Percentiles rank a stretch among this genome's conserved stretches.
These are phyloP conservation scores for Mythimna pallens DNA, from an alignment of 2,888 invertebrate species.

Conservation along the genomic window DNA sequence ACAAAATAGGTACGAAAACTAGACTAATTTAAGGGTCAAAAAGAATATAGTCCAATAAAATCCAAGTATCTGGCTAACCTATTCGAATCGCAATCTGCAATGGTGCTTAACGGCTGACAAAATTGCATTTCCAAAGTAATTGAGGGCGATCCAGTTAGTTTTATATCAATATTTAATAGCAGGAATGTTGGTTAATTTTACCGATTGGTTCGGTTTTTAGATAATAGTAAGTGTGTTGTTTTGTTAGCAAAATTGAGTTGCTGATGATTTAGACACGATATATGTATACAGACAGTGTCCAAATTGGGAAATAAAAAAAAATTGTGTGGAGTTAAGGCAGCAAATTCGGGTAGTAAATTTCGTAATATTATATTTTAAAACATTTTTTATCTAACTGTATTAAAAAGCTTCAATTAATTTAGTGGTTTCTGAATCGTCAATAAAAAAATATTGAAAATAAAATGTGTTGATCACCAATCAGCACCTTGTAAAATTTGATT, in stretches of 20 bases:
- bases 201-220: neutral
- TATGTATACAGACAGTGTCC: too few relatives aligned
- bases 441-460: too few relatives aligned
- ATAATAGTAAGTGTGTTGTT: neutral
- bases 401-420: too few relatives aligned
- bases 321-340: neutral
- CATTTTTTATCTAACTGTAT: too few relatives aligned
- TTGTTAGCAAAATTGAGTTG: neutral
- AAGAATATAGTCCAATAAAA: neutral
- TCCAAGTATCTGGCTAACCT: neutral
- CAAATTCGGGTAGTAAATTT: too few relatives aligned
- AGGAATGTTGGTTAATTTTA: neutral
- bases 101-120: slow-evolving; percentile 6
- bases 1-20: too few relatives aligned
- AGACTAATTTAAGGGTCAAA: too few relatives aligned
- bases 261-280: too few relatives aligned
- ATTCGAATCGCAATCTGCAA: slow-evolving; percentile 38
- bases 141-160: slow-evolving; percentile 32
- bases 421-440: too few relatives aligned
- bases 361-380: too few relatives aligned
- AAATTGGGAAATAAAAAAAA: neutral
- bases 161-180: slow-evolving; percentile 32
- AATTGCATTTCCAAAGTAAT: slow-evolving; percentile 50
- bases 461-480: too few relatives aligned
- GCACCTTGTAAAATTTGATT: too few relatives aligned